Percentiles rank a stretch among this genome's conserved stretches.
These are phyloP conservation scores for Chamaea fasciata DNA, from an alignment of 2,113 vertebrate genomes.

Conservation along the genomic window DNA sequence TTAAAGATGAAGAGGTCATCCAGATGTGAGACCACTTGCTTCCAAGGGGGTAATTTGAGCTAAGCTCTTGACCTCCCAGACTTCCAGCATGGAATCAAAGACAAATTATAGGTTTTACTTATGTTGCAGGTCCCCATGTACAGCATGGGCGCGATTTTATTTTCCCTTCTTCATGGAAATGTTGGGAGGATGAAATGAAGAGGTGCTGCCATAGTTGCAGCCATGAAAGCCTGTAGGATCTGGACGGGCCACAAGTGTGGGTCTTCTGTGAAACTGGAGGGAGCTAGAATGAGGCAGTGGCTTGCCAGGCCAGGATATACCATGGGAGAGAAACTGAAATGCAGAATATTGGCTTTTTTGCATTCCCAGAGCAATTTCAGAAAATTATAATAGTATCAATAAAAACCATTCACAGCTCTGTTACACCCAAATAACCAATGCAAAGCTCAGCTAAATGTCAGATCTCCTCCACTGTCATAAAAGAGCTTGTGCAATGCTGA, in stretches of 20 bases:
- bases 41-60: not conserved
- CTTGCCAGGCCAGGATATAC: not conserved
- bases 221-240: not conserved
- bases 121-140: not conserved
- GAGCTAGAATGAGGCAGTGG: not conserved
- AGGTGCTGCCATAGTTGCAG: not conserved
- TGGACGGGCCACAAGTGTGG: not conserved
- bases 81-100: not conserved
- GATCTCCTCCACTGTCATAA: not conserved
- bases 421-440: not conserved
- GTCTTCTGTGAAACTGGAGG: not conserved
- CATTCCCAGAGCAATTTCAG: not conserved
- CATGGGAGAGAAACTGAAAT: not conserved
- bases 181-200: not conserved
- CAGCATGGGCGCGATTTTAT: not conserved
- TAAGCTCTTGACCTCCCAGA: not conserved
- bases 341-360: not conserved
- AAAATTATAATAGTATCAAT: not conserved
- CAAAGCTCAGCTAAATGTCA: slow-evolving; percentile 28
- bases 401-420: not conserved
- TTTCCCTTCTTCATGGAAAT: not conserved
- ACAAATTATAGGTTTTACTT: not conserved
- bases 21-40: not conserved
- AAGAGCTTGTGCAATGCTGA: not conserved
- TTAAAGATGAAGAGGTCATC: not conserved